Base-by-base conservation (phyloP, 1,140 invertebrate genomes). In the Ceratitis capitata region DNA sequence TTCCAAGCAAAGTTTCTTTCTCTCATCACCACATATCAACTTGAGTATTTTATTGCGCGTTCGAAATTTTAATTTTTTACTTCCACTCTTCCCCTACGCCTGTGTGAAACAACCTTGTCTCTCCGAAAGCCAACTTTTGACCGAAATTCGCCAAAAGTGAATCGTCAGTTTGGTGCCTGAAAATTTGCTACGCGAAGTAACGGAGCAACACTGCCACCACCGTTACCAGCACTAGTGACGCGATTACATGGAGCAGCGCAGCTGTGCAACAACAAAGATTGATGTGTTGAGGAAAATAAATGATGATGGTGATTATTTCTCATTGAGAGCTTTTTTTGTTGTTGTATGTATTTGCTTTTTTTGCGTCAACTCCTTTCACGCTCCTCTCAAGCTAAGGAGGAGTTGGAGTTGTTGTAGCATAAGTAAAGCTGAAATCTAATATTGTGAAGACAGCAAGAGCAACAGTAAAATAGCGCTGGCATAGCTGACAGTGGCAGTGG, bases 271-370 rank as follows among this genome's bases (percentile, higher is more conserved):
- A 85, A 85, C 84, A 69, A 85, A 85, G 84, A 85, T 85, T 85
- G 84, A 85, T 85, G 84, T 23, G 61, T 85, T 85, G 58, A 85
- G 84, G 61, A 85, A 85, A 85, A 85, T 85, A 85, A 85, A 69
- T 85, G 84, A 85, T 85, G 84, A 84, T 84, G 84, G 84, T 84
- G 84, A 84, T 84, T 84, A 84, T 84, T 84, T 74, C 64, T 84
- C 84, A 84, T 84, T 84, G 84, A 69, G 61, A 64, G 83, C 74
- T 83, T 83, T 84, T 64, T 29, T n/a, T 56, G 23, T 61, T n/a
- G n/a, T n/a, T n/a, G n/a, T n/a, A n/a, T n/a, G n/a, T n/a, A n/a
- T n/a, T n/a, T n/a, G n/a, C n/a, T n/a, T n/a, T n/a, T n/a, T n/a
- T n/a, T n/a, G n/a, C n/a, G 6, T 10, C 69, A 45, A 23, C 61